These are phyloP conservation scores for Nothobranchius kuhntae DNA, from an alignment of 2,113 vertebrate genomes.

Conservation along the genomic window DNA sequence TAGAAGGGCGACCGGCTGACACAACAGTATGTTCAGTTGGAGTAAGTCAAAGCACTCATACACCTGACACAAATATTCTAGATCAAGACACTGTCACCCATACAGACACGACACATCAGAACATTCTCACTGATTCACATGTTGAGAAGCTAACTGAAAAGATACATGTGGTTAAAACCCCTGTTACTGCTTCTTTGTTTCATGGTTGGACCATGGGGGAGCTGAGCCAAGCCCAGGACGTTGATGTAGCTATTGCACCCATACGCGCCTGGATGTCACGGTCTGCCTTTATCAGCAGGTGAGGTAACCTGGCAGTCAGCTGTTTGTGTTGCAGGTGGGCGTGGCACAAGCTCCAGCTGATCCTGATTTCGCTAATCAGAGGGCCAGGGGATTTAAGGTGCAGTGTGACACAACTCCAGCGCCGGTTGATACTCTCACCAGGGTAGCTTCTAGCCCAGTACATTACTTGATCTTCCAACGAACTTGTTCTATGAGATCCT, in stretches of 20 bases:
- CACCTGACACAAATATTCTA: not conserved
- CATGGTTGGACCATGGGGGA: constrained; percentile 8
- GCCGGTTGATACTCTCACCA: too few relatives aligned
- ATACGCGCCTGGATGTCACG: constrained; percentile 9
- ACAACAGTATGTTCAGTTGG: constrained; percentile 6
- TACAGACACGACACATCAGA: not conserved
- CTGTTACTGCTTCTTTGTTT: not conserved
- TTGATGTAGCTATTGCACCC: constrained; percentile 21
- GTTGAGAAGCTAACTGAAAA: not conserved
- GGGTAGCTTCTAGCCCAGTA: too few relatives aligned
- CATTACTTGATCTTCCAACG: too few relatives aligned
- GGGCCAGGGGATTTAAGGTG: too few relatives aligned
- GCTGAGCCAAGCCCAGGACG: constrained; percentile 9
- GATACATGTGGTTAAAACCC: not conserved
- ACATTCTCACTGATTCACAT: not conserved
- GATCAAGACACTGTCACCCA: not conserved
- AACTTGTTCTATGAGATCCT: too few relatives aligned
- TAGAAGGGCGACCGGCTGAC: not conserved
- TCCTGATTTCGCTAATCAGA: too few relatives aligned
- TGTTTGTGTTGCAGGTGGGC: too few relatives aligned
- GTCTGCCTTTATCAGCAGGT: too few relatives aligned
- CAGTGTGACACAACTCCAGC: too few relatives aligned
- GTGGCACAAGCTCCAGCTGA: too few relatives aligned
- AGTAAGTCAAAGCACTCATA: not conserved
- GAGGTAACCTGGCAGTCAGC: too few relatives aligned